Base-by-base conservation (phyloP, 2,888 invertebrate species). In the Cataglyphis altisquamis region DNA sequence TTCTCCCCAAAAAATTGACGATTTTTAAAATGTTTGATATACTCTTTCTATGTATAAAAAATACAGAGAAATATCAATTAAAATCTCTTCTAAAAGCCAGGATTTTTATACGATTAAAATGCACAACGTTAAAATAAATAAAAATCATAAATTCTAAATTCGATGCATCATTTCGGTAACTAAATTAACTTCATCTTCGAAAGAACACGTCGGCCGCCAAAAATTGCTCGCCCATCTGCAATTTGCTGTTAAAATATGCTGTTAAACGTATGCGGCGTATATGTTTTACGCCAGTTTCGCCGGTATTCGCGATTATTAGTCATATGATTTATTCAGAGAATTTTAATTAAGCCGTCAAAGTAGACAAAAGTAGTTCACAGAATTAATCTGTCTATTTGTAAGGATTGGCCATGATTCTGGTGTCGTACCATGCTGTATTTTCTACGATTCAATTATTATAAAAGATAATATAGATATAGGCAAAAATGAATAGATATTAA, bases 331-430 rank as follows among this genome's bases (percentile, higher is more conserved):
- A 64, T 75, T 75, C 75, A 25, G 3, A 29, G 48, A 48, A 75
- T 52, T 75, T 25, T 29, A 32, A 41, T 75, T 75, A 75, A 75
- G 52, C 21, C 64, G 48, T 64, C 64, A 64, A 64, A 75, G 64
- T 64, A 75, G 36, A 32, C 63, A 15, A 12, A 75, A 64, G 48
- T 64, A 75, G 45, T 52, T 75, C 36, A 52, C 63, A 48, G 45
- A 48, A 12, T n/a, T 52, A 75, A 75, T 75, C 64, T 64, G 52
- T 18, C 52, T 25, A 25, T 25, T 1, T 25, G 1, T 25, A 25
- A 25, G 25, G 48, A 29, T 18, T 29, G 18, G 5, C n/a, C 45
- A 52, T 45, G 1, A 12, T 8, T 64, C 12, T 32, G 25, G 1
- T 63, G 15, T 48, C 32, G 10, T 21, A 21, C n/a, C 10, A n/a